These are phyloP conservation scores for Isoperla grammatica DNA, from an alignment of 2,888 invertebrate genomes.

Conservation along the genomic window DNA sequence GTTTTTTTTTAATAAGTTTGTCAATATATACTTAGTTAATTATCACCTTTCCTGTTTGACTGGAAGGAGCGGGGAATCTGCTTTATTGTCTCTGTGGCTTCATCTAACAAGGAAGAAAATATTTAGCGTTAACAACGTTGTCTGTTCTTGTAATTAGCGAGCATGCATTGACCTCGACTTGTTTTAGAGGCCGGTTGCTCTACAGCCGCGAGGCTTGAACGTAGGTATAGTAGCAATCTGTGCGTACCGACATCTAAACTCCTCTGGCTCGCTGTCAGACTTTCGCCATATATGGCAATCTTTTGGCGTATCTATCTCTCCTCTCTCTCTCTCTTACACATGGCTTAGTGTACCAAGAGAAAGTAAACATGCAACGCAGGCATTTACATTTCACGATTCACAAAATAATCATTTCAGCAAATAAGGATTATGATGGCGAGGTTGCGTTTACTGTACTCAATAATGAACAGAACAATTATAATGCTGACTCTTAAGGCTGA, in stretches of 20 bases:
- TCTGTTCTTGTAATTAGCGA: no score
- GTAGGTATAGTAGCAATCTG: neutral
- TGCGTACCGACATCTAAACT: neutral
- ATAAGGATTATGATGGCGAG: neutral
- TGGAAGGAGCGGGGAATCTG: no score
- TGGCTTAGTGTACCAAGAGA: neutral
- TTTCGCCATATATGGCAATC: constrained; percentile 25
- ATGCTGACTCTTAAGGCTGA: neutral
- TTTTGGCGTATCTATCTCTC: constrained; percentile 10
- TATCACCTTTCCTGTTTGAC: no score
- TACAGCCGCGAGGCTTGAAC: neutral
- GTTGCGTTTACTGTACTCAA: no score
- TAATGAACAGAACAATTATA: no score
- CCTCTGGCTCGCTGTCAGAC: constrained; percentile 7
- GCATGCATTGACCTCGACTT: neutral
- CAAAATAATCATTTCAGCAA: neutral
- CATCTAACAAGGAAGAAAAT: no score
- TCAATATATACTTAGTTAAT: no score
- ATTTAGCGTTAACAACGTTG: no score
- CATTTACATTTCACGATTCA: neutral
- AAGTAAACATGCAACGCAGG: neutral
- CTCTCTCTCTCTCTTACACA: neutral
- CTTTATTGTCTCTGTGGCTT: no score
- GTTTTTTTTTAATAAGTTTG: no score
- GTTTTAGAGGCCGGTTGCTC: neutral